Base-by-base conservation (phyloP, 2,888 invertebrate species). In the Conomelus anceps region DNA sequence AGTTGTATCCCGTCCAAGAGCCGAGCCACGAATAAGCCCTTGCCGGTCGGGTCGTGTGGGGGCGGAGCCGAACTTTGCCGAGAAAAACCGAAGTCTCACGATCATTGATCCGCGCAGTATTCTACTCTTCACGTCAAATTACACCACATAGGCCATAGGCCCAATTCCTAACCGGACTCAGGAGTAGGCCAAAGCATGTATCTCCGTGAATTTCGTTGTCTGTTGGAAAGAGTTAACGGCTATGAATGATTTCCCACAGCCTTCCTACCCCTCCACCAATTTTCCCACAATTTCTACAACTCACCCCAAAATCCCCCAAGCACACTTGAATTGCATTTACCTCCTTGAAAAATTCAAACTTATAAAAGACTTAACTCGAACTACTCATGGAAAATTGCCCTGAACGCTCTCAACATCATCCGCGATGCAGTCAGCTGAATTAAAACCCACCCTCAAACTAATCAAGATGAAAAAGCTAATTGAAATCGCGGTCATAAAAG, bases 101-200 rank as follows among this genome's bases (percentile, higher is more conserved):
- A 86, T 86, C 86, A 86, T 86, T 86, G 86, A 86, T 86, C 86
- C 86, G 24, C 86, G 63, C 63, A 63, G 63, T 86, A 86, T 86
- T 86, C 86, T 86, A 26, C n/a, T 86, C 86, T 86, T 86, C 86
- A 86, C 29, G 86, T 86, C 86, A 86, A 86, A 86, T 86, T 86
- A 86, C 86, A 26, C 86, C 86, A 86, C 86, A 86, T 86, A 86
- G 86, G 24, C 86, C 86, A 63, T 63, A 63, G 63, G 63, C 63
- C 63, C n/a, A 63, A 63, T 63, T 63, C 63, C 63, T 63, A 63
- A 63, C 63, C 63, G 63, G 63, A 63, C 63, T 63, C n/a, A n/a
- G 34, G n/a, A 63, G 63, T 63, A 63, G 63, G 63, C 63, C 63
- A 63, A 63, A 63, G n/a, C 63, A 63, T 63, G 63, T 63, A 63